Evolutionary conservation across 2,888 invertebrate species (phyloP).

Genomic region (Acanthacorydalis orientalis): DNA sequence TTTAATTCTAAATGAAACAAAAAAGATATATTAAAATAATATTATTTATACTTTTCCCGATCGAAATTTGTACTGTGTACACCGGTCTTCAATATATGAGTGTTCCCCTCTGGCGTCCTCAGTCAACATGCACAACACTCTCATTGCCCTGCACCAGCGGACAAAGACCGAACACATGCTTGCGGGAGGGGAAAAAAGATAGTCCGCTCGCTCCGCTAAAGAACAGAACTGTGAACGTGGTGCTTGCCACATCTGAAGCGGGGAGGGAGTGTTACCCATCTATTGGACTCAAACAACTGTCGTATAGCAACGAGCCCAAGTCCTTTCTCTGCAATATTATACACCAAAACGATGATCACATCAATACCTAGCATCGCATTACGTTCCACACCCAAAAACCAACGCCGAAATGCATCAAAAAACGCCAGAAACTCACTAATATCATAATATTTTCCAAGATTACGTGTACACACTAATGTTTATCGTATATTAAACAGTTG

Average conservation of each 20-base stretch:
- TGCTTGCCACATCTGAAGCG: constrained; percentile 2
- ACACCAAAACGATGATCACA: constrained; percentile 8
- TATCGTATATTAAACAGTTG: neutral
- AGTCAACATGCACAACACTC: too few species aligned
- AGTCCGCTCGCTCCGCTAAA: neutral
- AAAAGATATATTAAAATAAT: too few species aligned
- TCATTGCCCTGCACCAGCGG: too few species aligned
- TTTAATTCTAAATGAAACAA: too few species aligned
- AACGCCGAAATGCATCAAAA: neutral
- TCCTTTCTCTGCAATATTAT: constrained; percentile 8
- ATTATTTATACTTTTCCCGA: too few species aligned
- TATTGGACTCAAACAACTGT: constrained; percentile 8
- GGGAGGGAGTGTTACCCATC: constrained; percentile 1
- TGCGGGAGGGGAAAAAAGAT: too few species aligned
- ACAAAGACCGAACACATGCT: too few species aligned
- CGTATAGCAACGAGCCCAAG: constrained; percentile 5
- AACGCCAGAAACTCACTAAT: neutral
- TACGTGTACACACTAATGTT: neutral
- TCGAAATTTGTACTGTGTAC: too few species aligned
- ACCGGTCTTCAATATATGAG: too few species aligned
- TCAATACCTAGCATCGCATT: neutral
- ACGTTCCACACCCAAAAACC: neutral
- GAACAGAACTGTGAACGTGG: neutral
- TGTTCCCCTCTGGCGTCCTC: too few species aligned
- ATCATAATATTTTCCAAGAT: neutral